Percentiles rank a stretch among this genome's conserved stretches.
These are phyloP conservation scores for Diadophis punctatus DNA, from an alignment of 2,113 vertebrate genomes.

Conservation along the genomic window DNA sequence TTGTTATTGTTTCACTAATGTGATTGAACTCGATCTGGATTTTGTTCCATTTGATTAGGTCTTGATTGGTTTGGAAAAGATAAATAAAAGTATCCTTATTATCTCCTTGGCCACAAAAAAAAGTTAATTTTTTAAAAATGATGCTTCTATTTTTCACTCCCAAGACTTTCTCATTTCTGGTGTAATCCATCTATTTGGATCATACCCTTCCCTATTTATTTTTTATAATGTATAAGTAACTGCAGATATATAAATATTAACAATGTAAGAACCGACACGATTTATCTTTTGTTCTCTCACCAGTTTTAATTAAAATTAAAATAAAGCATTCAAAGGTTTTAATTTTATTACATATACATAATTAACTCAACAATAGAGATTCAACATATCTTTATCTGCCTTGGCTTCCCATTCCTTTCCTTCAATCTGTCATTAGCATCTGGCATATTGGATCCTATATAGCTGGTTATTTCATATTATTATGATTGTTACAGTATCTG, in stretches of 20 bases:
- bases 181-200: neutral
- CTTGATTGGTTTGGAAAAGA: neutral
- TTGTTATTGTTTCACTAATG: neutral
- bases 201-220: neutral
- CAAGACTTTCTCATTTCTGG: neutral
- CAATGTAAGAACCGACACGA: neutral
- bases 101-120: neutral
- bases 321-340: neutral
- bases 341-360: slow-evolving; percentile 16
- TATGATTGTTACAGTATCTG: neutral
- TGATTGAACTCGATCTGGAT: neutral
- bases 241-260: neutral
- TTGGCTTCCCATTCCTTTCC: neutral
- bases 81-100: neutral
- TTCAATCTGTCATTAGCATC: neutral
- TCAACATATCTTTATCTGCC: neutral
- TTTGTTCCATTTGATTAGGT: neutral
- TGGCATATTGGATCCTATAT: neutral
- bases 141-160: neutral
- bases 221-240: neutral
- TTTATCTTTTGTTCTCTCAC: neutral
- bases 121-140: neutral
- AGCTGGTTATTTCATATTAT: accelerated
- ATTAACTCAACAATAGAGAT: slow-evolving; percentile 1
- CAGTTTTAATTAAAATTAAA: neutral